These are phyloP conservation scores for Betta splendens DNA, from an alignment of 2,797 vertebrate species.

Conservation along the genomic window DNA sequence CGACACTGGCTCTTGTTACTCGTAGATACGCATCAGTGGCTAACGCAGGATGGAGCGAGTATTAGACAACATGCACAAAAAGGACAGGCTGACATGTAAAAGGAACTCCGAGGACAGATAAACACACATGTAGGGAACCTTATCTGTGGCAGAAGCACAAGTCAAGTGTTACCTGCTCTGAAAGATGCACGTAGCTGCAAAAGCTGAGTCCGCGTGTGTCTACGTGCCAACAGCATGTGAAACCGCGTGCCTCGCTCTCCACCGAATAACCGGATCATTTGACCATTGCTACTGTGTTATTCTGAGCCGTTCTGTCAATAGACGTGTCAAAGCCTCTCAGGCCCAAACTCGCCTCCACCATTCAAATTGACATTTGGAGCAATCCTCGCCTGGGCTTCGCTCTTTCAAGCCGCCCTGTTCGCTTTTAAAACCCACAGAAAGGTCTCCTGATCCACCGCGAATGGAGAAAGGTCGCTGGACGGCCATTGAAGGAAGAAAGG, in stretches of 20 bases:
- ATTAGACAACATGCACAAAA: constrained; percentile 17
- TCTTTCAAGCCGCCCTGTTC: constrained; percentile 53
- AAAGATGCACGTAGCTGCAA: constrained; percentile 32
- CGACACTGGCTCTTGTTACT: constrained; percentile 37
- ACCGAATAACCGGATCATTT: constrained; percentile 55
- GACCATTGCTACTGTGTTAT: constrained; percentile 56
- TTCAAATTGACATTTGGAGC: constrained; percentile 81
- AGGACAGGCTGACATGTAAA: constrained; percentile 35
- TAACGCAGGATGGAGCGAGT: constrained; percentile 3
- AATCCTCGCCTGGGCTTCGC: constrained; percentile 62
- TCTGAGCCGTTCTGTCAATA: constrained; percentile 68
- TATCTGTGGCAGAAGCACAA: constrained; percentile 6
- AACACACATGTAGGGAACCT: constrained; percentile 23
- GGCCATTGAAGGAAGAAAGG: constrained; percentile 58
- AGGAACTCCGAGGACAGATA: constrained; percentile 31
- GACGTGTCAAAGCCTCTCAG: constrained; percentile 66
- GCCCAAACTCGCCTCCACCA: constrained; percentile 64
- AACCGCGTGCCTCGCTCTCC: constrained; percentile 29
- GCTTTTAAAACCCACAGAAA: constrained; percentile 62
- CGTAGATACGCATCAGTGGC: constrained; percentile 34
- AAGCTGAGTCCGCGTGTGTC: constrained; percentile 18
- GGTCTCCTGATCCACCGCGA: constrained; percentile 61
- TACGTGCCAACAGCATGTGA: no score
- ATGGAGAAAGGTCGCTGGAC: constrained; percentile 69
- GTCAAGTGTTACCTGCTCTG: constrained; percentile 15